Evolutionary conservation across 1,140 invertebrate genomes (phyloP).

Genomic region (Drosophila sucinea): DNA sequence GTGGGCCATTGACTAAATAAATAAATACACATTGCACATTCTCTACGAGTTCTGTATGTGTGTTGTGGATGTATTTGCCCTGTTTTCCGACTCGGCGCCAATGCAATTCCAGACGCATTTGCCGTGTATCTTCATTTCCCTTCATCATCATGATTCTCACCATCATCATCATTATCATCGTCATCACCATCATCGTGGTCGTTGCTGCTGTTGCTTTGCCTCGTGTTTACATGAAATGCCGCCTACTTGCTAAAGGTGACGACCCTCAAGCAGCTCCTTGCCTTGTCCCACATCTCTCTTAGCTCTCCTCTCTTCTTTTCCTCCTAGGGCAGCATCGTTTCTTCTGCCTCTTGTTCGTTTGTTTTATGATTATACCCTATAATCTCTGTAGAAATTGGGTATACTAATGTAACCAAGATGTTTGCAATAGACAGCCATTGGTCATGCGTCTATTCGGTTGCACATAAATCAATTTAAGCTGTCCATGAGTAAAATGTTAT

Average conservation of each 20-base stretch:
- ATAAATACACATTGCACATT: constrained; percentile 18
- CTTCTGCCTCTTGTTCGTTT: constrained; percentile 24
- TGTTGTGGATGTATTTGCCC: constrained; percentile 6
- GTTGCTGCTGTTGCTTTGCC: constrained; percentile 24
- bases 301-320: not conserved
- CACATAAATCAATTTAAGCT: too few species aligned
- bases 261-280: constrained; percentile 54
- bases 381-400: not conserved
- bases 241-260: constrained; percentile 75
- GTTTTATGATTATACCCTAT: constrained; percentile 3
- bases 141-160: constrained; percentile 12
- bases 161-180: constrained; percentile 16
- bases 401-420: not conserved
- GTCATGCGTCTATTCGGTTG: too few species aligned
- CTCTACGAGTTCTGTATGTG: not conserved
- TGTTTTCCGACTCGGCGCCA: constrained; percentile 18
- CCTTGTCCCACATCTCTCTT: constrained; percentile 48
- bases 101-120: constrained; percentile 19
- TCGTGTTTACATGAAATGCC: constrained; percentile 67
- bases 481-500: too few species aligned
- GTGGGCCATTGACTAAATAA: constrained; percentile 20
- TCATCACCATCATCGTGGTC: constrained; percentile 13
- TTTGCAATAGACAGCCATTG: too few species aligned
- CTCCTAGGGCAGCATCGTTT: constrained; percentile 3
- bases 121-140: not conserved